Conservation (phyloP, 2,113 vertebrate genomes). For the Pungitius pungitius region DNA sequence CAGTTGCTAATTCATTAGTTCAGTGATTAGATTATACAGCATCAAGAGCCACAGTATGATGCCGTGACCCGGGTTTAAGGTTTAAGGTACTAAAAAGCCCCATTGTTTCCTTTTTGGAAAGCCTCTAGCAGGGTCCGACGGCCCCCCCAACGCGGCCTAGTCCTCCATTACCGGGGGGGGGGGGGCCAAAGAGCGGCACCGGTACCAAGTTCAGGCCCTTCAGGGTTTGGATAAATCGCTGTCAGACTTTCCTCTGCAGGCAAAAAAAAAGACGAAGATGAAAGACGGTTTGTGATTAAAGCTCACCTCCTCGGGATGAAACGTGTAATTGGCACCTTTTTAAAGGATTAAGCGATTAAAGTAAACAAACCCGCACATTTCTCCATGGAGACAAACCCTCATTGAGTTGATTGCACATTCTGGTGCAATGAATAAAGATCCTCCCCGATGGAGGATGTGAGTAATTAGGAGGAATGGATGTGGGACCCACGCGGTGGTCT, state of each 20-base stretch:
- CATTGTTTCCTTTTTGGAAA: neutral
- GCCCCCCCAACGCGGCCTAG: too few relatives aligned
- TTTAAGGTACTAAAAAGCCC: too few relatives aligned
- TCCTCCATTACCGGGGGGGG: too few relatives aligned
- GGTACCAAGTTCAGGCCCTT: too few relatives aligned
- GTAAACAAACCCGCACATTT: constrained; percentile 33
- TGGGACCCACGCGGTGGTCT: neutral
- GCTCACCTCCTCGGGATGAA: neutral
- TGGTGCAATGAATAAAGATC: constrained; percentile 35
- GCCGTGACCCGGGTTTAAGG: too few relatives aligned
- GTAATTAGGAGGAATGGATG: constrained; percentile 17
- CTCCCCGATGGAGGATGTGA: neutral
- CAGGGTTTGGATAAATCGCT: too few relatives aligned
- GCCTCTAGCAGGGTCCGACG: neutral
- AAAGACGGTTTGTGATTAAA: constrained; percentile 35
- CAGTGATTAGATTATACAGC: neutral
- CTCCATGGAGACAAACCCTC: neutral
- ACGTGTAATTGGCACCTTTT: constrained; percentile 39
- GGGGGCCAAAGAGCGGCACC: too few relatives aligned
- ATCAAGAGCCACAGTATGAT: neutral
- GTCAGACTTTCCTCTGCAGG: too few relatives aligned
- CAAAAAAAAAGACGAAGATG: neutral
- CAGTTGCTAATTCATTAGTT: neutral
- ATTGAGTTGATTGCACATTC: constrained; percentile 56
- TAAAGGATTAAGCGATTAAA: constrained; percentile 56